These are phyloP conservation scores for Acrocyrtus sp. DNA, from an alignment of 2,888 invertebrate genomes.

Conservation along the genomic window DNA sequence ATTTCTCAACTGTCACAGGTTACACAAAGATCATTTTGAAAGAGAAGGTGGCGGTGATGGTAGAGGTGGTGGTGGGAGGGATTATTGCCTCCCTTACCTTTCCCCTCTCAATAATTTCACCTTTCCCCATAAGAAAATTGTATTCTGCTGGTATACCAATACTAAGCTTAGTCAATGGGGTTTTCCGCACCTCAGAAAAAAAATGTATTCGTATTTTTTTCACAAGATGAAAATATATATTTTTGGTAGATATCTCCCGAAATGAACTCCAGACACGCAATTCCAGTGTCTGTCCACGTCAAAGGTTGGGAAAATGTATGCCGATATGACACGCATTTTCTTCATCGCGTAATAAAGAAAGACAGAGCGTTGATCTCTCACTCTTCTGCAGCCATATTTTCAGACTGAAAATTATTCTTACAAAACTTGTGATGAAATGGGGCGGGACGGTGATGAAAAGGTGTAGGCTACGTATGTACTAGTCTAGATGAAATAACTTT, in stretches of 20 bases:
- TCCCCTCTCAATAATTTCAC: background rate
- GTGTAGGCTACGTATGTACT: background rate
- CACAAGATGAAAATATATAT: too few relatives aligned
- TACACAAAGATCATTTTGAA: too few relatives aligned
- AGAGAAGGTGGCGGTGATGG: too few relatives aligned
- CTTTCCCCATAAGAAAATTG: background rate
- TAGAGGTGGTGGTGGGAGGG: too few relatives aligned
- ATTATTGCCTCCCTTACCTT: too few relatives aligned
- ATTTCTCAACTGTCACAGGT: slow-evolving; percentile 20
- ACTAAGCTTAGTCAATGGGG: too few relatives aligned
- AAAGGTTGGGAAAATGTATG: background rate
- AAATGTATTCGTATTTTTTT: too few relatives aligned
- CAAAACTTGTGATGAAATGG: background rate
- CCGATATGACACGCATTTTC: background rate
- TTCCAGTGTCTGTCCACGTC: too few relatives aligned
- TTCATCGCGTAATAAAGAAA: background rate
- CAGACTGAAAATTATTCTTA: too few relatives aligned
- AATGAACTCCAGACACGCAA: slow-evolving; percentile 13
- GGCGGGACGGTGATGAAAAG: background rate
- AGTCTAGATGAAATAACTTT: background rate
- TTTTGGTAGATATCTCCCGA: background rate
- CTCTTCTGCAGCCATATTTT: too few relatives aligned
- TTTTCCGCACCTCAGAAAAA: too few relatives aligned
- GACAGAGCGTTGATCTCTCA: background rate
- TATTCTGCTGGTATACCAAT: background rate